Base-by-base conservation (phyloP, 2,113 vertebrate genomes). In the Emydocephalus ijimae region DNA sequence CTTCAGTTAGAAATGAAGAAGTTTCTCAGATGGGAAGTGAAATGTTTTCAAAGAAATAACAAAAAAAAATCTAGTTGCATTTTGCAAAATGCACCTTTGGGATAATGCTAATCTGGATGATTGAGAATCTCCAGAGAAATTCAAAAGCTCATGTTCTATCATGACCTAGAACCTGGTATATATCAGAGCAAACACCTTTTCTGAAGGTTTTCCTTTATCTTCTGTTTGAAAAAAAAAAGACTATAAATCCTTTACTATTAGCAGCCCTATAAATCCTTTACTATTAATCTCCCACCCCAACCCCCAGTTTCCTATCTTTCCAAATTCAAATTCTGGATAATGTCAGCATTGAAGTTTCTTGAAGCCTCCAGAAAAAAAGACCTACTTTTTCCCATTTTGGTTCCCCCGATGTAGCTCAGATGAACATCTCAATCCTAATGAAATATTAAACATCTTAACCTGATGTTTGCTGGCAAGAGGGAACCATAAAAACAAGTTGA, bases 401-500 rank as follows among this genome's bases (percentile, higher is more conserved):
- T 50, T 88, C 18, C 61, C 86, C 8, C 4, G 64, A 91, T 0
- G 81, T 0, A 48, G 91, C 54, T 43, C 69, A 45, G 88, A 55
- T 6, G 85, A 96, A 64, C 90, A 95, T 11, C 26, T 90, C 94
- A 94, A 59, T 94, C 34, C 90, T 7, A 48, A 96, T 95, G 56
- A 96, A 96, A 95, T 57, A 94, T 95, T 94, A 95, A 85, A 92
- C 9, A 96, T 93, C 90, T 90, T 88, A 24, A 59, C 94, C 92
- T 94, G 92, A 94, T 57, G 91, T 91, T 6, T 90, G 91, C 94
- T 93, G 92, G 87, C 89, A 81, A 43, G 43, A 69, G 95, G 94
- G 87, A 90, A 52, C 93, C 91, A 2, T 52, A 94, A 92, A 95
- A 94, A 50, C 94, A 93, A 61, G 95, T 85, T 94, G 94, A 93